Conservation (phyloP, 2,113 vertebrate species). For the western clawed frog (Xenopus tropicalis) region UCB_Xtro_10.0 CM004451.2:63858501-63859000, state of each 20-base stretch:
- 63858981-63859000: conserved; percentile 94
- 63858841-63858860: conserved; percentile 47
- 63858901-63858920: not conserved
- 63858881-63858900: too few relatives aligned
- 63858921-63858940: not conserved
- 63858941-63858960: conserved; percentile 17
- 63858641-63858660: conserved; percentile 83
- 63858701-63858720: conserved; percentile 79
- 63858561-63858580: conserved; percentile 87
- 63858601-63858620: conserved; percentile 86
- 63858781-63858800: conserved; percentile 85
- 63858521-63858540: conserved; percentile 86
- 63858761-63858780: conserved; percentile 83
- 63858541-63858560: conserved; percentile 78
- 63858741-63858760: conserved; percentile 95
- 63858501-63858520: conserved; percentile 78
- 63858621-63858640: conserved; percentile 95
- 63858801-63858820: conserved; percentile 48
- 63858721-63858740: conserved; percentile 87
- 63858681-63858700: conserved; percentile 87
- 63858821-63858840: conserved; percentile 35
- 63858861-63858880: not conserved
- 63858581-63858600: conserved; percentile 87
- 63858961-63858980: conserved; percentile 65
- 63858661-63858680: conserved; percentile 86